Evolutionary conservation across 1,140 invertebrate species (phyloP).

Genomic region (Chlorops oryzae): DNA sequence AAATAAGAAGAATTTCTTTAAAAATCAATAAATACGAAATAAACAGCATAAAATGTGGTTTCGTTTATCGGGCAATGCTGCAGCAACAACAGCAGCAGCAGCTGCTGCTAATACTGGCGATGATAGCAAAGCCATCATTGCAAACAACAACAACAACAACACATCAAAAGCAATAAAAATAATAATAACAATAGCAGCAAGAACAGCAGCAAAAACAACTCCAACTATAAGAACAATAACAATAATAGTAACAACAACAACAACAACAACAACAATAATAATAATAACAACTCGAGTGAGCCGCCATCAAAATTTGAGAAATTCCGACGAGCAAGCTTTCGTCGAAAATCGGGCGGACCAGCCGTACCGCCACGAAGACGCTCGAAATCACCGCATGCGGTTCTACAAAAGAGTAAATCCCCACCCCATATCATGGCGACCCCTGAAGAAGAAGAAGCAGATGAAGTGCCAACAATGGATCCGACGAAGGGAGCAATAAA

Average conservation of each 20-base stretch:
- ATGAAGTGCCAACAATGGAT: conserved; percentile 5
- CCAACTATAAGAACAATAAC: neutral
- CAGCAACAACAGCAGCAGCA: neutral
- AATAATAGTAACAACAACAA: neutral
- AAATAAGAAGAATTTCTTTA: neutral
- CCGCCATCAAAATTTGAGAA: conserved; percentile 20
- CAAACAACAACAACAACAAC: neutral
- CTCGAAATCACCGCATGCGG: conserved; percentile 18
- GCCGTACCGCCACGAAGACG: conserved; percentile 10
- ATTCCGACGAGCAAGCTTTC: conserved; percentile 23
- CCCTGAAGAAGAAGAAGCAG: too few relatives aligned
- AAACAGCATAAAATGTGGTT: conserved; percentile 19
- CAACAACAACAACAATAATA: conserved; percentile 1
- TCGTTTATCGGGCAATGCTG: conserved; percentile 15
- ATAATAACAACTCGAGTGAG: neutral
- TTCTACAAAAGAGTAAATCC: conserved; percentile 12
- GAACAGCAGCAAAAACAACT: conserved; percentile 1
- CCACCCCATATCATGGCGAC: too few relatives aligned
- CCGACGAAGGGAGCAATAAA: too few relatives aligned
- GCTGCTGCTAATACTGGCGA: neutral
- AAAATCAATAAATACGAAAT: neutral
- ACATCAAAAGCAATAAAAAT: conserved; percentile 1
- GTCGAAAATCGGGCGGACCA: conserved; percentile 15
- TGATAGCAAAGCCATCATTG: neutral
- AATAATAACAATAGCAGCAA: neutral